phyloP scores from a whole-genome alignment of 2,113 vertebrate genomes.

The Takifugu bimaculatus region DNA sequence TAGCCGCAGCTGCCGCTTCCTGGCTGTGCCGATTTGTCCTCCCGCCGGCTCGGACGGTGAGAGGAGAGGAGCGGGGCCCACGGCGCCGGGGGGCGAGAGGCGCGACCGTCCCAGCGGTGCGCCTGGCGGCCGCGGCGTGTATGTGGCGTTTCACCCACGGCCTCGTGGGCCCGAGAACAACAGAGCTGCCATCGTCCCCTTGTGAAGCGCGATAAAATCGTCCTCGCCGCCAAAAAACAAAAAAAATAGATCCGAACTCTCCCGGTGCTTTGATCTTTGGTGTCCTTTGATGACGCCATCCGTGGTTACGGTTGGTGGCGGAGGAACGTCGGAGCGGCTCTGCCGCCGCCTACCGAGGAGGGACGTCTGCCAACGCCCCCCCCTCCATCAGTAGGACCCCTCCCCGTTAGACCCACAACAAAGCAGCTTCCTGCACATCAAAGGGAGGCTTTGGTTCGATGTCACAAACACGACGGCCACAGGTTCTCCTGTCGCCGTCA shows the following conservation, averaged over 20 bases:
- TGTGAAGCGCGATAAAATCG: constrained; percentile 63
- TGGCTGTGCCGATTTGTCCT: constrained; percentile 65
- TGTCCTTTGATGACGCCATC: too few relatives aligned
- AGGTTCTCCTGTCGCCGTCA: constrained; percentile 74
- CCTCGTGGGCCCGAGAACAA: constrained; percentile 63
- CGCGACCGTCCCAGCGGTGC: constrained; percentile 42
- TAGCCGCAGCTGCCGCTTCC: constrained; percentile 92
- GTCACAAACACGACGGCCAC: constrained; percentile 56
- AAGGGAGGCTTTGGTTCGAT: too few relatives aligned
- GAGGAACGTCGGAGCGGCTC: too few relatives aligned
- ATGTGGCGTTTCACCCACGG: constrained; percentile 53
- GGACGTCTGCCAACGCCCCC: too few relatives aligned
- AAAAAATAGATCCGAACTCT: too few relatives aligned
- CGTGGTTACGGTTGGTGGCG: too few relatives aligned
- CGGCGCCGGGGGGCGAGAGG: constrained; percentile 34
- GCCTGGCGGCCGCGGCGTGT: constrained; percentile 43
- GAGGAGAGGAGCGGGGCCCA: constrained; percentile 36
- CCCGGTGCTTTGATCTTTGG: too few relatives aligned
- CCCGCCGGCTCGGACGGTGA: constrained; percentile 40
- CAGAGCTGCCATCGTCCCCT: constrained; percentile 65
- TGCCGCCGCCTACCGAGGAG: too few relatives aligned
- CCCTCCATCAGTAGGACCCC: too few relatives aligned
- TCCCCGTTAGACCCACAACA: too few relatives aligned
- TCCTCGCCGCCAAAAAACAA: constrained; percentile 30
- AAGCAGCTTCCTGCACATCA: too few relatives aligned